phyloP scores from a whole-genome alignment of 2,888 invertebrate genomes.

The Orthonevra nobilis region DNA sequence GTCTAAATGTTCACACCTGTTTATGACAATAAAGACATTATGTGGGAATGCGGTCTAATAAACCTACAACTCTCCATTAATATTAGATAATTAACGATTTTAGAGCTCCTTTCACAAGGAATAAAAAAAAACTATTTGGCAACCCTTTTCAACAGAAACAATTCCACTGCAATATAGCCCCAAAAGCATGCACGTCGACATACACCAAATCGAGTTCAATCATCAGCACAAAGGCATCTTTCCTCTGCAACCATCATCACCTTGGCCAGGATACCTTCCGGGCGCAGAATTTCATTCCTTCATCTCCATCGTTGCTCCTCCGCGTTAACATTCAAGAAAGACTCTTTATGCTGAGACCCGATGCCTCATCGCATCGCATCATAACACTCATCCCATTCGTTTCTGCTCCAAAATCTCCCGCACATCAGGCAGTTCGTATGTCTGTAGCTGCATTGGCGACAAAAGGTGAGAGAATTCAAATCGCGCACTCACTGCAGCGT shows the following conservation, averaged over 20 bases:
- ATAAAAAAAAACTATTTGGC: too few species aligned
- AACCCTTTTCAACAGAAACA: constrained; percentile 19
- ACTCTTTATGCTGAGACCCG: too few species aligned
- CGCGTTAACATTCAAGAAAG: too few species aligned
- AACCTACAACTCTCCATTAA: too few species aligned
- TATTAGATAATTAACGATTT: too few species aligned
- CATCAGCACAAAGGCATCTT: constrained; percentile 33
- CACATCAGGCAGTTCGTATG: neutral
- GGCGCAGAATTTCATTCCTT: constrained; percentile 3
- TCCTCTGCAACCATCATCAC: constrained; percentile 18
- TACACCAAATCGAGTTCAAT: constrained; percentile 48
- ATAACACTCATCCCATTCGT: neutral
- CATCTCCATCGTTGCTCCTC: too few species aligned
- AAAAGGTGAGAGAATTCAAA: constrained; percentile 51
- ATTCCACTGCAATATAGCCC: neutral
- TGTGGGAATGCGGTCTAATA: too few species aligned
- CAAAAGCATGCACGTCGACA: constrained; percentile 14
- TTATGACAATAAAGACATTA: too few species aligned
- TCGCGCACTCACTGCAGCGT: constrained; percentile 8
- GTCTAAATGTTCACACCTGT: too few species aligned
- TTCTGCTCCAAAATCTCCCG: constrained; percentile 1
- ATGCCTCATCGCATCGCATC: too few species aligned
- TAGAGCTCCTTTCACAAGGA: too few species aligned
- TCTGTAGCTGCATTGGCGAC: constrained; percentile 9
- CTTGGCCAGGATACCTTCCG: constrained; percentile 27